Evolutionary conservation across 2,888 invertebrate genomes (phyloP), one percentile per base, ranked within the genome.

Genomic region (Helicoverpa assulta): DNA sequence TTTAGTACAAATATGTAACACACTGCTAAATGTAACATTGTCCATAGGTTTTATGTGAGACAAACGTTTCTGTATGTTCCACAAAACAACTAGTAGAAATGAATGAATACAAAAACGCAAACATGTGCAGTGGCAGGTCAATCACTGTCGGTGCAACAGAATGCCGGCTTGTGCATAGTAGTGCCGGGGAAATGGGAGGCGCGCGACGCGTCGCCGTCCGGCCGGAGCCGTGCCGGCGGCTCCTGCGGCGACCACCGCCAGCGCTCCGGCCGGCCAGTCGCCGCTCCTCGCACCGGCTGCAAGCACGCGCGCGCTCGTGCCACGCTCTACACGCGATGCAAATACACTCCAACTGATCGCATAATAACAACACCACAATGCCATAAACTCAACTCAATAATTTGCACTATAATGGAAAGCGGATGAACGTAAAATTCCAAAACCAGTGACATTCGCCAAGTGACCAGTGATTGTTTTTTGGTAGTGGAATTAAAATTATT

Each of bases 281-380:
- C 70, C 71, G 67, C 72, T 50, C 76, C 59, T 79, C 73, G 70
- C 67, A 66, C 80, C 64, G 74, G 54, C 70, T 56, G 84, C 61
- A 67, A 76, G 73, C 78, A 77, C 80, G 84, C 74, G 75, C 74
- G 74, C 75, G 60, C 74, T 70, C 73, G 60, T 77, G 64, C 68
- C 71, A 67, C 75, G 60, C 68, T 75, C 54, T 37, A 19, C 73
- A 59, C 77, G 73, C 72, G 76, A 82, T 81, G 77, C 73, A 76
- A 75, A 70, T 76, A 71, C 75, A 78, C 70, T 72, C 70, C 70
- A 74, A 81, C 71, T 78, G 68, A 77, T 62, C 76, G 67, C 87
- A 85, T 79, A 82, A 87, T 85, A 89, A 86, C 77, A 83, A 78
- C 67, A 72, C 69, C 66, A 82, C 83, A 82, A 88, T 87, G 85